These are phyloP conservation scores for Falco berigora DNA, from an alignment of 2,797 vertebrate genomes.

Conservation along the genomic window DNA sequence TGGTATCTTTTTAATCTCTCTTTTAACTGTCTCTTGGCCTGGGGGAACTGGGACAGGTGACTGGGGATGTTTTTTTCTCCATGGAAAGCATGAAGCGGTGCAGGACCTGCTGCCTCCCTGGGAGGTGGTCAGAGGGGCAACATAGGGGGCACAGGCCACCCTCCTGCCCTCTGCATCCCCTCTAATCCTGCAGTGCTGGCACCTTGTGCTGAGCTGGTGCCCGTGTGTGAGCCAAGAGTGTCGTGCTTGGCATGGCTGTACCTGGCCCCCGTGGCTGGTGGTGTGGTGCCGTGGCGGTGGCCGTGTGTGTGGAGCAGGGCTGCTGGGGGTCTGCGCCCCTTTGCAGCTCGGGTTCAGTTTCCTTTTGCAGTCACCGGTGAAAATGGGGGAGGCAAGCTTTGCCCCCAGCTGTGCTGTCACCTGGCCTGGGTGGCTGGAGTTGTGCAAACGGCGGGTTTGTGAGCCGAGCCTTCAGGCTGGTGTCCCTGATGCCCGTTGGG, in stretches of 20 bases:
- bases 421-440: background rate
- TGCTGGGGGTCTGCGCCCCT: background rate
- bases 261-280: background rate
- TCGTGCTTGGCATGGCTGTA: background rate
- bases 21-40: background rate
- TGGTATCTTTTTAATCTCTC: slow-evolving; percentile 18
- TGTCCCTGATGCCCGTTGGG: too few relatives aligned
- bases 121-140: background rate
- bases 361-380: background rate
- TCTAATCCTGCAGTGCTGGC: background rate
- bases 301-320: background rate
- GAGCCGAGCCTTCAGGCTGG: background rate
- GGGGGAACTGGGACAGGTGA: background rate
- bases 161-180: background rate
- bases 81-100: accelerated
- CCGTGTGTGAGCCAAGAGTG: background rate
- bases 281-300: background rate
- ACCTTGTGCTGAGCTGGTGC: background rate
- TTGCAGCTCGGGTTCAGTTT: accelerated
- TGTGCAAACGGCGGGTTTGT: accelerated
- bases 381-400: background rate
- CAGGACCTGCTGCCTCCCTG: background rate
- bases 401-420: accelerated
- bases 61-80: background rate
- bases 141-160: accelerated